Base-by-base conservation (phyloP, 2,797 vertebrate genomes). In the Columba guinea region DNA sequence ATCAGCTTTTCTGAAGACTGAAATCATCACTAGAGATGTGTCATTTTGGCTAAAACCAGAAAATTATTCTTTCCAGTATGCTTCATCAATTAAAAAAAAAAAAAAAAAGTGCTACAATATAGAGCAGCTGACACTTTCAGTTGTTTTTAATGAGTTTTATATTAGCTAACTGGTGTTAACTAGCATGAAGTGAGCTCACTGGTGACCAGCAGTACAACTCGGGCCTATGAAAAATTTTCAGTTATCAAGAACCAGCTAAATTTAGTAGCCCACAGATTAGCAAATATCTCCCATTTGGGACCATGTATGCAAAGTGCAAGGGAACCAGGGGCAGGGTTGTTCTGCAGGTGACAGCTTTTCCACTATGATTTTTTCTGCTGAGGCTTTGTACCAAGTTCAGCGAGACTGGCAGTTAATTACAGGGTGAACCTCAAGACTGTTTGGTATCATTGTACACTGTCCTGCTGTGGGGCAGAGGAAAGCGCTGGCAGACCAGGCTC, bases 341-440 rank as follows among this genome's bases (percentile, higher is more conserved):
- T n/a, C 65, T 35, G 28, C 13, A 7, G 1, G 5, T 46, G 62
- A 39, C 22, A 85, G 48, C 22, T 62, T 79, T 83, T 75, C 51
- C 79, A 49, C 49, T 60, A 4, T 1, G 1, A 8, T n/a, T 78
- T 87, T 70, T 75, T 75, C 75, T 19, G 5, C 49, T 27, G 27
- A 56, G 18, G 51, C n/a, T 87, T 68, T 81, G 34, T 63, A 27
- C 30, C 23, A 37, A 68, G 59, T 35, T 69, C 13, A 44, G 59
- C 0, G 3, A 76, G 74, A 18, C 10, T 32, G 9, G 49, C 26
- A 44, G 16, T 44, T 44, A 71, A 30, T 23, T 12, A 55, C 39
- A 68, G 32, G 0, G 0, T 5, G 22, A 69, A 13, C 19, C 49
- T 67, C 18, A 10, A 27, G 56, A 11, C 28, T 35, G 77, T 69